These are phyloP conservation scores for Gymnothorax javanicus DNA, from an alignment of 2,797 vertebrate genomes.

Conservation along the genomic window DNA sequence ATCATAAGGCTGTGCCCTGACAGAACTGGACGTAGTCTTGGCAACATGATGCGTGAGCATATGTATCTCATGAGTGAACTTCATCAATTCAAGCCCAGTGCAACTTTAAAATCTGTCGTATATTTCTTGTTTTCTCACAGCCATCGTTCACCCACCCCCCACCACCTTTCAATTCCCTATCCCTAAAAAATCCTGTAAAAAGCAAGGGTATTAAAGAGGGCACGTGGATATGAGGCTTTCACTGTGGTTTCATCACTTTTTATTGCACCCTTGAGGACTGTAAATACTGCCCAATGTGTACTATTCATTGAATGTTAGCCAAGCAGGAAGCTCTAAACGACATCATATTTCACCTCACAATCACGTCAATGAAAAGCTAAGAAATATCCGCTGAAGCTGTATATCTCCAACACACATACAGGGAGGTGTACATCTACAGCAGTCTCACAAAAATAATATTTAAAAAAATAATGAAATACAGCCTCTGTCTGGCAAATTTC, in stretches of 20 bases:
- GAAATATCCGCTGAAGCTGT: neutral
- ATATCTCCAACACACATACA: too few species aligned
- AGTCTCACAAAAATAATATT: neutral
- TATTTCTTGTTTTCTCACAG: neutral
- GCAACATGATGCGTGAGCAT: neutral
- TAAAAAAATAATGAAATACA: neutral
- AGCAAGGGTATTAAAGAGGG: slow-evolving; percentile 15
- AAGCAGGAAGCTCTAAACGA: neutral
- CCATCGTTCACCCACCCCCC: neutral
- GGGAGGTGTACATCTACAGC: neutral
- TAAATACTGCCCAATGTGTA: slow-evolving; percentile 14
- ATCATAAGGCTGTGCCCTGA: too few species aligned
- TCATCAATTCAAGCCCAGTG: neutral
- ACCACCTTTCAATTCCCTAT: neutral
- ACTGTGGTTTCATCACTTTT: slow-evolving; percentile 6
- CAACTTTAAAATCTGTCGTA: neutral
- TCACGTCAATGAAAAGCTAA: neutral
- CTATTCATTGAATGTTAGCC: neutral
- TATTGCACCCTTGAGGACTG: neutral
- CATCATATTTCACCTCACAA: neutral
- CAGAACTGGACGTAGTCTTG: too few species aligned
- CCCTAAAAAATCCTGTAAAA: neutral
- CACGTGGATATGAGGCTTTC: neutral
- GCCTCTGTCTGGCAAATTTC: neutral
- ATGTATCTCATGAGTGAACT: neutral